These are phyloP conservation scores for Halcyon senegalensis DNA, from an alignment of 2,113 vertebrate genomes.

Conservation along the genomic window DNA sequence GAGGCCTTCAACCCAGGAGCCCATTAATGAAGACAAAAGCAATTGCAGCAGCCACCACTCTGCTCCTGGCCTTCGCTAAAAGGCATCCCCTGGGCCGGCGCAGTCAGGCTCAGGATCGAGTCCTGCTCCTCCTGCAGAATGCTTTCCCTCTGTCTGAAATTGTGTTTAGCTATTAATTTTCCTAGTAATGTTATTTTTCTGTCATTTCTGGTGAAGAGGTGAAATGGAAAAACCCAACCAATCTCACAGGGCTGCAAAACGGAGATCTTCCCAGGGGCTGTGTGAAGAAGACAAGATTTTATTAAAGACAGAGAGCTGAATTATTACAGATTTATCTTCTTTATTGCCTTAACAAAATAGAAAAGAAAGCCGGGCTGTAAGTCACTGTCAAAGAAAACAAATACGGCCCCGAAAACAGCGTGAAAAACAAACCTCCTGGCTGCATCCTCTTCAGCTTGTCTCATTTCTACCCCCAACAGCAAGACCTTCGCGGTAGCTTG, in stretches of 20 bases:
- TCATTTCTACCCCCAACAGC: background rate
- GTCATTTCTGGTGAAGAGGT: constrained; percentile 4
- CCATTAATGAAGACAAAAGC: background rate
- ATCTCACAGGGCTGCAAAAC: background rate
- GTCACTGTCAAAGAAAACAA: constrained; percentile 69
- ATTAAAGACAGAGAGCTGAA: constrained; percentile 70
- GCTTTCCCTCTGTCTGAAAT: background rate
- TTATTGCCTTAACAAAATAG: constrained; percentile 66
- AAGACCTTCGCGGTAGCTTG: background rate
- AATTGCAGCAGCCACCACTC: background rate
- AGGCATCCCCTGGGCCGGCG: background rate
- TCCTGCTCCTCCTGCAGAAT: background rate
- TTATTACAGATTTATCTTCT: constrained; percentile 74
- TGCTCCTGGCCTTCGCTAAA: background rate
- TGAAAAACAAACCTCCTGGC: constrained; percentile 50
- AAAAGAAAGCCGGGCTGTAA: constrained; percentile 40
- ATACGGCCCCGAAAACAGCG: constrained; percentile 1
- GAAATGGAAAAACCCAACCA: constrained; percentile 55
- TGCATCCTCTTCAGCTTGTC: background rate
- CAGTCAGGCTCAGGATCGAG: background rate
- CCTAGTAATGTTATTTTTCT: background rate
- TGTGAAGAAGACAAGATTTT: constrained; percentile 64
- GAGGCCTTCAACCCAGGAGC: background rate
- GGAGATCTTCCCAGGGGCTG: constrained; percentile 57
- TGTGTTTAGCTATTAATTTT: constrained; percentile 54